A percentile compares a stretch with the other conserved stretches of the same genome.
phyloP scores from a whole-genome alignment of 2,888 invertebrate species.

The Tanaodytes sp. region DNA sequence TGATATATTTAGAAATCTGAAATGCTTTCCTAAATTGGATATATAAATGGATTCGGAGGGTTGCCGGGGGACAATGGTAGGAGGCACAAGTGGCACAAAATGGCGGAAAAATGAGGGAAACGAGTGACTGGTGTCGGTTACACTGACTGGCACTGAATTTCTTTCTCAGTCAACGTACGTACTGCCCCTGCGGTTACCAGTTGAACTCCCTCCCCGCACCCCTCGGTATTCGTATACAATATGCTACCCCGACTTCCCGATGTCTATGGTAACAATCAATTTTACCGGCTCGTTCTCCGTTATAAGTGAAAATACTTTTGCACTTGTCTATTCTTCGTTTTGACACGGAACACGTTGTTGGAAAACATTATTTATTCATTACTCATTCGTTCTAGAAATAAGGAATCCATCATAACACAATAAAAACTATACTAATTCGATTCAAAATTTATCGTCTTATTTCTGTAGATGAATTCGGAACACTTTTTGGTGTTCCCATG shows the following conservation, averaged over 20 bases:
- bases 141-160: conserved; percentile 68
- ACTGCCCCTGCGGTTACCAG: conserved; percentile 63
- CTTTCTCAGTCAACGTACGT: conserved; percentile 56
- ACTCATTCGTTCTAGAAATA: too few relatives aligned
- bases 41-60: conserved; percentile 53
- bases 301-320: too few relatives aligned
- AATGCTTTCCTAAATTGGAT: conserved; percentile 18
- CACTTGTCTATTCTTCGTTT: too few relatives aligned
- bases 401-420: too few relatives aligned
- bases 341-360: too few relatives aligned
- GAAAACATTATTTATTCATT: too few relatives aligned
- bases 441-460: too few relatives aligned
- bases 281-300: too few relatives aligned
- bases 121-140: conserved; percentile 71
- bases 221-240: conserved; percentile 21
- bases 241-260: conserved; percentile 19
- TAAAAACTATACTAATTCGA: too few relatives aligned
- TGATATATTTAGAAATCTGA: conserved; percentile 34
- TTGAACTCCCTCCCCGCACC: conserved; percentile 52
- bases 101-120: conserved; percentile 62
- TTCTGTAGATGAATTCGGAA: too few relatives aligned
- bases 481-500: too few relatives aligned
- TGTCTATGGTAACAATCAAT: too few relatives aligned
- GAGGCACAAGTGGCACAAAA: conserved; percentile 60
- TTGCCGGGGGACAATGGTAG: conserved; percentile 45